Evolutionary conservation across 2,888 invertebrate species (phyloP), one percentile per base, ranked within the genome.

Genomic region (Rhamphomyia laevipes): DNA sequence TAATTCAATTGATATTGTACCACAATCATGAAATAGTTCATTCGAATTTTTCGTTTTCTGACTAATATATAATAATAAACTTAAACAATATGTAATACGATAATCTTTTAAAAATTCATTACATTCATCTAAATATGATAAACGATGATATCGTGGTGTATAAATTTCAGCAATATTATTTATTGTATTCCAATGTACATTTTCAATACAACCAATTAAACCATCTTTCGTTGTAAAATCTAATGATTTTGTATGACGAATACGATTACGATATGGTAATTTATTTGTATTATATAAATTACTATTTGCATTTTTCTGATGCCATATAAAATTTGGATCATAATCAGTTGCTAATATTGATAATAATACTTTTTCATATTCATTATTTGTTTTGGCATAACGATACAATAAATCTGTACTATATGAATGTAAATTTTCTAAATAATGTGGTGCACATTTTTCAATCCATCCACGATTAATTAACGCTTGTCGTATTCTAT

Each of bases 71-170:
- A 27, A 27, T 27, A 92, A 65, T 47, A 91, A 70, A 54, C 82
- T 82, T 45, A 84, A 78, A 55, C 88, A 86, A 4, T 88, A 84
- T 3, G 88, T 88, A 47, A 83, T 71, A 61, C 82, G 79, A 63
- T 81, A 93, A 64, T 92, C 90, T 11, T 63, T 56, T 13, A 59
- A 59, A 31, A 69, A 69, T 3, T 58, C 59, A 13, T 53, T 43
- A 16, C 61, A 61, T 13, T 69, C 69, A 43, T 67, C 66, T 6
- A 2, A 6, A 13, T 51, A 54, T 12, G 58, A 57, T 17, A 69
- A 48, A 1, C 61, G 59, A 57, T 64, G 67, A 47, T 84, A 81
- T 5, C 89, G 77, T 0, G 90, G 90, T 61, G 78, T 81, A 48
- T 77, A 77, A 37, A 84, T 78, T 58, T 63, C 62, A 17, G 63